These are phyloP conservation scores for Setophaga petechia DNA, from an alignment of 2,113 vertebrate species.

Conservation along the genomic window DNA sequence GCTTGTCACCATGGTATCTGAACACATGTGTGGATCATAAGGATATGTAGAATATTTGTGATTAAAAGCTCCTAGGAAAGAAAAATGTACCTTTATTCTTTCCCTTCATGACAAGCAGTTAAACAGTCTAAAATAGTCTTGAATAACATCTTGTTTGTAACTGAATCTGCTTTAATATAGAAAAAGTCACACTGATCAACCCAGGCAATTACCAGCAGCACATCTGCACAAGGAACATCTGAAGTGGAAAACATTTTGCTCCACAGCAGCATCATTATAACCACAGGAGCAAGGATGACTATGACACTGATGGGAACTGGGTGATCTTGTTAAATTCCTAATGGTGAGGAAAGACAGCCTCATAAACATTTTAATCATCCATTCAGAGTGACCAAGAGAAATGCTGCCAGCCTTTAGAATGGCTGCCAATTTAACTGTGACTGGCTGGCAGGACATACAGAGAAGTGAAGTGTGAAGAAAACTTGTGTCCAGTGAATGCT, in stretches of 20 bases:
- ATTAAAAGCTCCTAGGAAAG: slow-evolving; percentile 50
- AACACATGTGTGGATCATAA: slow-evolving; percentile 15
- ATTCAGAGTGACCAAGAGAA: slow-evolving; percentile 44
- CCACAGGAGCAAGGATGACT: not conserved
- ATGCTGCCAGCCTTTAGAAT: not conserved
- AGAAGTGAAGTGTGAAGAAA: slow-evolving; percentile 25
- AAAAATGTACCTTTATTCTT: slow-evolving; percentile 44
- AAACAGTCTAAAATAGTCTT: slow-evolving; percentile 20
- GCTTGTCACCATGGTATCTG: slow-evolving; percentile 59
- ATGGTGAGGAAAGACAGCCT: slow-evolving; percentile 38
- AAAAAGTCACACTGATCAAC: slow-evolving; percentile 31
- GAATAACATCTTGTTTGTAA: slow-evolving; percentile 49
- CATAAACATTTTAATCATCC: slow-evolving; percentile 54
- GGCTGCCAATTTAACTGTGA: slow-evolving; percentile 33
- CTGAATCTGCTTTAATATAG: not conserved
- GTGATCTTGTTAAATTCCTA: slow-evolving; percentile 55
- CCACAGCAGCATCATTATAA: slow-evolving; percentile 52
- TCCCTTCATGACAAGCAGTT: slow-evolving; percentile 15
- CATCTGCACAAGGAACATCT: slow-evolving; percentile 47
- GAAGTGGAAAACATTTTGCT: slow-evolving; percentile 50
- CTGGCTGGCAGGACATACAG: not conserved
- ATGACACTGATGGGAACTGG: slow-evolving; percentile 41
- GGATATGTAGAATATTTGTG: slow-evolving; percentile 27
- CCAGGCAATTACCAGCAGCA: slow-evolving; percentile 40
- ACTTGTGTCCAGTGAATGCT: not conserved